phyloP scores from a whole-genome alignment of 2,113 vertebrate species.

The Pangasianodon hypophthalmus region DNA sequence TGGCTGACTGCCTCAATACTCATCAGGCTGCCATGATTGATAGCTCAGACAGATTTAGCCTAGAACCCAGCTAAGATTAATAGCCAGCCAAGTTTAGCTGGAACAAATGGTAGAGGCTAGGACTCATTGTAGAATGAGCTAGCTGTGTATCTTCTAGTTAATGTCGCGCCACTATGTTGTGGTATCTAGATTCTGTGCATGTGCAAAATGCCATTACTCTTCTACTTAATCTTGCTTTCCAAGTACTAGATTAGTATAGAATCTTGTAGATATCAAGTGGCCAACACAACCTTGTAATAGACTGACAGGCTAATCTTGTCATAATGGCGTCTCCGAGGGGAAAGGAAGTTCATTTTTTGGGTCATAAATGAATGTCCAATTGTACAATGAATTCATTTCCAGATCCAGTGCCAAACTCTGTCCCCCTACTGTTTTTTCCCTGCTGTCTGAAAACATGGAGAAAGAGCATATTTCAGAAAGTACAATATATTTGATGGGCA shows the following conservation, averaged over 20 bases:
- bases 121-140: neutral
- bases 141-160: neutral
- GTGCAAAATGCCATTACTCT: slow-evolving; percentile 28
- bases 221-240: slow-evolving; percentile 27
- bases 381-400: slow-evolving; percentile 56
- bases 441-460: slow-evolving; percentile 58
- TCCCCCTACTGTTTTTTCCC: slow-evolving; percentile 35
- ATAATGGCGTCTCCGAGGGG: slow-evolving; percentile 48
- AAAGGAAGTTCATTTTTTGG: slow-evolving; percentile 58
- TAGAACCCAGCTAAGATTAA: slow-evolving; percentile 46
- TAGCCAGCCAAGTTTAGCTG: slow-evolving; percentile 30
- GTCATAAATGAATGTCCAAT: slow-evolving; percentile 59
- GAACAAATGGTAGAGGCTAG: slow-evolving; percentile 38
- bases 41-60: slow-evolving; percentile 29
- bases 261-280: slow-evolving; percentile 37
- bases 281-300: slow-evolving; percentile 35
- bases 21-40: slow-evolving; percentile 38
- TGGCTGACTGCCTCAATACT: slow-evolving; percentile 32
- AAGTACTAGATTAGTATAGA: slow-evolving; percentile 43
- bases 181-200: slow-evolving; percentile 11
- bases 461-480: slow-evolving; percentile 62
- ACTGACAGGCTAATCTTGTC: slow-evolving; percentile 37
- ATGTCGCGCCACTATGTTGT: slow-evolving; percentile 4
- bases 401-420: slow-evolving; percentile 33
- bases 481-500: slow-evolving; percentile 51